A percentile compares a stretch with the other conserved stretches of the same genome.
Evolutionary conservation across 2,888 invertebrate species (phyloP).

Genomic region (Volucella inanis): DNA sequence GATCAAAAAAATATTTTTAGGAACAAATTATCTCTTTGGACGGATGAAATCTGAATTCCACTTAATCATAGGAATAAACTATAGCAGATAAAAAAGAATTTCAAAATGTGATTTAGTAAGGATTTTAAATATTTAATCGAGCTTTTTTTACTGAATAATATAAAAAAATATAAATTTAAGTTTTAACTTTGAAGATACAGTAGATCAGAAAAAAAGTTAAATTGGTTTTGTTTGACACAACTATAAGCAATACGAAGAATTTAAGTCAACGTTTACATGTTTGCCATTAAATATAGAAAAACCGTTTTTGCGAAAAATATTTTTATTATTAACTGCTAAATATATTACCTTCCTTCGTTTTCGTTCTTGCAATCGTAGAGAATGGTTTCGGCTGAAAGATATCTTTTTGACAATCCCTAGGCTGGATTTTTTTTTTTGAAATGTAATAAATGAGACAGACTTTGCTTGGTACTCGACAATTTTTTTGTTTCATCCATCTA

Average conservation of each 20-base stretch:
- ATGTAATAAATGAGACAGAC: too few relatives aligned
- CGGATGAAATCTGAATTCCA: conserved; percentile 18
- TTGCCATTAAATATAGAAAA: too few relatives aligned
- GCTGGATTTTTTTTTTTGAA: too few relatives aligned
- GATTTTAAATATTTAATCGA: conserved; percentile 27
- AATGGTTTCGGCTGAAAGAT: too few relatives aligned
- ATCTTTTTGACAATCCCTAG: too few relatives aligned
- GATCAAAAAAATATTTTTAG: conserved; percentile 22
- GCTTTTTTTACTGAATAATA: conserved; percentile 19
- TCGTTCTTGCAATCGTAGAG: too few relatives aligned
- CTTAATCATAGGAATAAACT: conserved; percentile 24
- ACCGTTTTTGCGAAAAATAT: too few relatives aligned
- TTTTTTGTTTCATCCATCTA: too few relatives aligned
- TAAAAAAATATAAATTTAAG: conserved; percentile 1
- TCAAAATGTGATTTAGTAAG: conserved; percentile 30
- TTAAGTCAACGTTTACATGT: not conserved
- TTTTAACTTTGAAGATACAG: too few relatives aligned
- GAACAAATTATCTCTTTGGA: conserved; percentile 13
- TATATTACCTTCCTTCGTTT: too few relatives aligned
- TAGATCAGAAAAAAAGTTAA: not conserved
- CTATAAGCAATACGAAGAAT: not conserved
- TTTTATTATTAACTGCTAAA: too few relatives aligned
- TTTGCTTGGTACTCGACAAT: too few relatives aligned
- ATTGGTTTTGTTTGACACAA: not conserved
- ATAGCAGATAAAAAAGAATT: conserved; percentile 9